phyloP scores from a whole-genome alignment of 2,888 invertebrate genomes.

The Odontocerum albicorne region DNA sequence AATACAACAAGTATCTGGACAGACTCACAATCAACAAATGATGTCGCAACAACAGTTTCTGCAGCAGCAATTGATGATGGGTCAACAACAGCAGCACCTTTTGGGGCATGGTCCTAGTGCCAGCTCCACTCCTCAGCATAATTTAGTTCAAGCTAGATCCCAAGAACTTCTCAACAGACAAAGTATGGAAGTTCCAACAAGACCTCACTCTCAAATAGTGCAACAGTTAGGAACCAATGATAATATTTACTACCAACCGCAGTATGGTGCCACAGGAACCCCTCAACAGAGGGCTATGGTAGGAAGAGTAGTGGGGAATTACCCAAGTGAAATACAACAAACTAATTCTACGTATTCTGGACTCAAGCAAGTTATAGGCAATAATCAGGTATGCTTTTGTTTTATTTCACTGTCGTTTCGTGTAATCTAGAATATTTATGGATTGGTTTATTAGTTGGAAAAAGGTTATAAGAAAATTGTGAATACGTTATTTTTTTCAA shows the following conservation, averaged over 20 bases:
- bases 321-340: constrained; percentile 13
- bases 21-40: constrained; percentile 41
- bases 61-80: constrained; percentile 55
- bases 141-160: constrained; percentile 47
- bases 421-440: no score
- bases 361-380: constrained; percentile 18
- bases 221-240: constrained; percentile 43
- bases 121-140: constrained; percentile 35
- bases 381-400: no score
- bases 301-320: constrained; percentile 16
- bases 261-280: constrained; percentile 43
- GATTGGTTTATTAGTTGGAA: no score
- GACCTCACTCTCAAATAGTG: constrained; percentile 46
- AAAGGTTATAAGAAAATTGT: no score
- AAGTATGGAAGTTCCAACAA: constrained; percentile 44
- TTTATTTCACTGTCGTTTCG: no score
- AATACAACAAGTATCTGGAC: constrained; percentile 35
- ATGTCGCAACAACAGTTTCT: constrained; percentile 54
- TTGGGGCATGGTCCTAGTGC: constrained; percentile 34
- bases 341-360: constrained; percentile 25
- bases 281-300: constrained; percentile 20
- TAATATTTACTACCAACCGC: constrained; percentile 46
- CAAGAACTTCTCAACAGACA: constrained; percentile 58
- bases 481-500: no score
- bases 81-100: constrained; percentile 46